Percentiles rank a stretch among this genome's conserved stretches.
Conservation (phyloP, 2,113 vertebrate genomes). For the Silurus glanis region DNA sequence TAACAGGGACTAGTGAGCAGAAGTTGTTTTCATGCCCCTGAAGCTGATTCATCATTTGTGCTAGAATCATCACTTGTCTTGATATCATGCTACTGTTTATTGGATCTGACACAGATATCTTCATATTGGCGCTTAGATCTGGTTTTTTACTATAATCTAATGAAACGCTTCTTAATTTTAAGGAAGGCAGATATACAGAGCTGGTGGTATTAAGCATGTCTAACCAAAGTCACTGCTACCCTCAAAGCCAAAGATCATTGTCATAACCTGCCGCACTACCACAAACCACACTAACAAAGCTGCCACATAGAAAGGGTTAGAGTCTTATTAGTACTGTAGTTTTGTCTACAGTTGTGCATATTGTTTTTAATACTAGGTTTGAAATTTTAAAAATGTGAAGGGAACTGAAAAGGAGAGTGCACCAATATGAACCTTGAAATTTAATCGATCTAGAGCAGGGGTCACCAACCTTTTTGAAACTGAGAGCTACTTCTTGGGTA, state of each 20-base stretch:
- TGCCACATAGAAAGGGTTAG: neutral
- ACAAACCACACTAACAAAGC: conserved; percentile 12
- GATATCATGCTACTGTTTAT: neutral
- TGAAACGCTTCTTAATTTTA: neutral
- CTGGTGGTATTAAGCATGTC: conserved; percentile 23
- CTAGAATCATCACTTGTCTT: neutral
- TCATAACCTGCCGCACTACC: neutral
- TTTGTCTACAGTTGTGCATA: neutral
- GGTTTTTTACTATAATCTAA: neutral
- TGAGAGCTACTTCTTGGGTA: no score
- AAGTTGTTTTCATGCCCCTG: neutral
- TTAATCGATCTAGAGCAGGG: no score
- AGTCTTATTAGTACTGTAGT: neutral
- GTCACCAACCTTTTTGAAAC: no score
- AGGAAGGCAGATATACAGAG: neutral
- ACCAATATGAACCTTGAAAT: no score
- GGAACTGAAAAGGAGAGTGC: no score
- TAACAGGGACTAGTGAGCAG: neutral
- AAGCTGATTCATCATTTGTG: neutral
- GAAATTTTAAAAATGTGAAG: neutral
- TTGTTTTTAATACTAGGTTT: neutral
- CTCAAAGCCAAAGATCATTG: neutral
- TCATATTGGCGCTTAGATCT: neutral
- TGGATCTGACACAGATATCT: neutral
- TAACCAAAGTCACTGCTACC: neutral